Conservation (phyloP, 2,113 vertebrate species). For the Cynocephalus volans region DNA sequence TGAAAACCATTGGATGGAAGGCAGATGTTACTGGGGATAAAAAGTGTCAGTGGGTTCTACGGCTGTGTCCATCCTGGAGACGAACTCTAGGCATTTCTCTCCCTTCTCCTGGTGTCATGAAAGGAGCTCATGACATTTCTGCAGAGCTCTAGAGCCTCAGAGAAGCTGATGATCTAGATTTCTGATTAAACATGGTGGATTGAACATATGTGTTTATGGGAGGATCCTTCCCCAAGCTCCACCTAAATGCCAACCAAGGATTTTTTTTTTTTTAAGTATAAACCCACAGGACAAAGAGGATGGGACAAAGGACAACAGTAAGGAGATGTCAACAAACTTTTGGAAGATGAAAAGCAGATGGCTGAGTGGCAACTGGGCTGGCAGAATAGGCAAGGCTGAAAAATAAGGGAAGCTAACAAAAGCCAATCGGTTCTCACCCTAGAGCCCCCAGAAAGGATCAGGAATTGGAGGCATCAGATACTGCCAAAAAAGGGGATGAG, state of each 20-base stretch:
- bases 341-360: not conserved
- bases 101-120: not conserved
- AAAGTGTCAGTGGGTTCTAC: not conserved
- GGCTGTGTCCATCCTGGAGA: not conserved
- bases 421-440: not conserved
- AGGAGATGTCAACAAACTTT: not conserved
- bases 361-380: not conserved
- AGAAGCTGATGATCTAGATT: not conserved
- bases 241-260: not conserved
- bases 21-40: not conserved
- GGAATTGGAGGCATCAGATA: not conserved
- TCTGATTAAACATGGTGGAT: not conserved
- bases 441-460: not conserved
- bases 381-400: not conserved
- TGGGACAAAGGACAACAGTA: not conserved
- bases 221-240: not conserved
- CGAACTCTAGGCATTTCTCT: not conserved
- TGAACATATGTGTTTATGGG: not conserved
- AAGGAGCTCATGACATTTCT: not conserved
- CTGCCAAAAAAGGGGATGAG: not conserved
- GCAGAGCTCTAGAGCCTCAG: not conserved
- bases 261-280: not conserved
- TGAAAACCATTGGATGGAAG: not conserved
- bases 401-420: not conserved
- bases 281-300: not conserved